These are phyloP conservation scores for Dendrophyllia cribrosa DNA, from an alignment of 64 coral and sea anemone species.

Conservation along the genomic window DNA sequence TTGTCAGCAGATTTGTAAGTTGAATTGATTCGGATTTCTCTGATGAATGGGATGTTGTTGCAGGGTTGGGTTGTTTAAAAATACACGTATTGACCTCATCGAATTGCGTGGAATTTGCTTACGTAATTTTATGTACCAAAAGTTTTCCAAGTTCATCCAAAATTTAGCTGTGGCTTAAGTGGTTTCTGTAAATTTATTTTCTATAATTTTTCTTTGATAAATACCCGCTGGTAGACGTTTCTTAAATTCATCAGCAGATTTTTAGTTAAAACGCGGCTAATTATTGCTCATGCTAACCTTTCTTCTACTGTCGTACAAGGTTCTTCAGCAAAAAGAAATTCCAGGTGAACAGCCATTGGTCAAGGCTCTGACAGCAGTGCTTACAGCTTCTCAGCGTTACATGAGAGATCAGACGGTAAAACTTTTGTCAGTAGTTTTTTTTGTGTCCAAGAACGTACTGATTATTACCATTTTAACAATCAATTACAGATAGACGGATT, in stretches of 20 bases:
- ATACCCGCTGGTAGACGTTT: no score
- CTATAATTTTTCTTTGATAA: no score
- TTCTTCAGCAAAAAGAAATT: constrained; percentile 30
- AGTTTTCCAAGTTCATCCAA: no score
- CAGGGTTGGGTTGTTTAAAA: not conserved
- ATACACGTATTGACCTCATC: no score
- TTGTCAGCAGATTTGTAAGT: constrained; percentile 84
- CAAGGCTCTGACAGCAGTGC: constrained; percentile 34
- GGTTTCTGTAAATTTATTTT: no score
- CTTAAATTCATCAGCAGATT: no score
- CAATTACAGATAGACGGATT: no score
- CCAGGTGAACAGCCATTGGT: constrained; percentile 56
- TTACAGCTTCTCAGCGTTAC: constrained; percentile 67
- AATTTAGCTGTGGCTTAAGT: no score
- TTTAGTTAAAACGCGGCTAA: not conserved
- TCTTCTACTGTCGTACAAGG: not conserved
- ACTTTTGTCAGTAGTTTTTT: not conserved
- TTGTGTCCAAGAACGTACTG: no score
- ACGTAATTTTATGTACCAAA: no score
- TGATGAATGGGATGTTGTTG: not conserved
- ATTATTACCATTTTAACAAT: no score
- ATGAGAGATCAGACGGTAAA: constrained; percentile 72
- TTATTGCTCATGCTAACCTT: not conserved
- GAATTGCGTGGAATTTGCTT: no score
- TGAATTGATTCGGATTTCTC: not conserved